phyloP scores from a whole-genome alignment of 2,797 vertebrate genomes.

The Emys orbicularis region DNA sequence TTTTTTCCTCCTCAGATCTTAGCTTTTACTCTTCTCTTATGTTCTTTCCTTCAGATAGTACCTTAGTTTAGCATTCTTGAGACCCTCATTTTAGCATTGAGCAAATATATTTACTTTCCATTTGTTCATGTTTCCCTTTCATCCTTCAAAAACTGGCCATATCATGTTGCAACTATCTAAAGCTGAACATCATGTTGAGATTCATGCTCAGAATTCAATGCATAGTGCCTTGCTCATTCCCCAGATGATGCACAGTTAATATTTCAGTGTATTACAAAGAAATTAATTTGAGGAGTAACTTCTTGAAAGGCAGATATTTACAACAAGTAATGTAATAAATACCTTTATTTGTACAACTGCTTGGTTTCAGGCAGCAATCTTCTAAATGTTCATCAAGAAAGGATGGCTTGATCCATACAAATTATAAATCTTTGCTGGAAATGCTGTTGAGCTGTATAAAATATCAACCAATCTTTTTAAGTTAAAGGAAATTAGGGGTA shows the following conservation, averaged over 20 bases:
- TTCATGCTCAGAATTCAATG: neutral
- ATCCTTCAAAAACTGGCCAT: accelerated
- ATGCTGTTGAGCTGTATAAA: neutral
- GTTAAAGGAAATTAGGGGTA: neutral
- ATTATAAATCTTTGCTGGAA: neutral
- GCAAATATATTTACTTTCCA: neutral
- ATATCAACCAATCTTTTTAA: neutral
- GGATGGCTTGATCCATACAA: neutral
- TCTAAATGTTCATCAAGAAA: neutral
- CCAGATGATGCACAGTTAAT: neutral
- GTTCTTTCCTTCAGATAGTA: neutral
- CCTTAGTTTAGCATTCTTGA: neutral
- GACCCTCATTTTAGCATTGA: neutral
- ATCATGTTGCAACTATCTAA: neutral
- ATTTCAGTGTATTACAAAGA: neutral
- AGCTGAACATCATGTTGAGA: neutral
- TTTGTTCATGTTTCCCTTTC: neutral
- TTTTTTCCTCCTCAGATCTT: neutral
- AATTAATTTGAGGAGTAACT: neutral
- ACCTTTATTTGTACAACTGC: neutral
- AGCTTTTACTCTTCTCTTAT: neutral
- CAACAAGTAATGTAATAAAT: neutral
- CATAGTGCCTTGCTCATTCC: neutral
- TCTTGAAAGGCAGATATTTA: neutral
- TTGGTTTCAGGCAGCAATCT: neutral